A percentile compares a stretch with the other conserved stretches of the same genome.
Evolutionary conservation across 2,888 invertebrate genomes (phyloP).

Genomic region (Tachystola acroxantha): DNA sequence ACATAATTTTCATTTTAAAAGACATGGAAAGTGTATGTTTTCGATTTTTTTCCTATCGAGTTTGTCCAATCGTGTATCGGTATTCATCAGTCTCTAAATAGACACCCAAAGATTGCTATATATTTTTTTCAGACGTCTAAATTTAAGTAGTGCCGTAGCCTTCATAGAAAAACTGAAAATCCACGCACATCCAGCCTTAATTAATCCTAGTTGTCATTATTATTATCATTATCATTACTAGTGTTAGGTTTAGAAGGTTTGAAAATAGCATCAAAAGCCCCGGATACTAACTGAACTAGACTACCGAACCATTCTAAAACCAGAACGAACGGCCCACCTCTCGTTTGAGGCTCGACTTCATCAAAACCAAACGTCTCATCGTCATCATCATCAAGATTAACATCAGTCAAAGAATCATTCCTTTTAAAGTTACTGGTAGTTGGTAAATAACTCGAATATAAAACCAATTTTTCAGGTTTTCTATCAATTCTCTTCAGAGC

Average conservation of each 20-base stretch:
- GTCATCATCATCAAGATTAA: slow-evolving; percentile 15
- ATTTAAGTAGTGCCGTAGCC: too few relatives aligned
- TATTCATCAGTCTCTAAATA: too few relatives aligned
- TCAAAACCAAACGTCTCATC: slow-evolving; percentile 24
- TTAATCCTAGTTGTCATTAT: too few relatives aligned
- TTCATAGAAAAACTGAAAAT: too few relatives aligned
- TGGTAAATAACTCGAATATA: slow-evolving; percentile 50
- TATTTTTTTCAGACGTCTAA: too few relatives aligned
- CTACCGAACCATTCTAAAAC: slow-evolving; percentile 54
- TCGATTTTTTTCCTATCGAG: too few relatives aligned
- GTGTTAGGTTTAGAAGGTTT: slow-evolving; percentile 16
- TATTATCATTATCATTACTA: too few relatives aligned
- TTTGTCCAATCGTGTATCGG: too few relatives aligned
- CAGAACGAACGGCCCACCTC: slow-evolving; percentile 40
- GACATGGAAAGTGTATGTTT: too few relatives aligned
- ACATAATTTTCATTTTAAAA: too few relatives aligned
- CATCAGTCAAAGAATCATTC: slow-evolving; percentile 25
- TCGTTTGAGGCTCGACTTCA: slow-evolving; percentile 28
- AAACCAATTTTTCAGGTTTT: slow-evolving; percentile 60
- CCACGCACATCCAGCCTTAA: too few relatives aligned
- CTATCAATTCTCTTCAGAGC: slow-evolving; percentile 32
- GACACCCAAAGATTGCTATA: too few relatives aligned
- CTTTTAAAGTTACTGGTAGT: slow-evolving; percentile 18
- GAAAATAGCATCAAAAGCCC: slow-evolving; percentile 44
- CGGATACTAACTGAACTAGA: slow-evolving; percentile 49